Percentiles rank a stretch among this genome's conserved stretches.
Conservation (phyloP, 2,797 vertebrate species). For the Tinamus major region DNA sequence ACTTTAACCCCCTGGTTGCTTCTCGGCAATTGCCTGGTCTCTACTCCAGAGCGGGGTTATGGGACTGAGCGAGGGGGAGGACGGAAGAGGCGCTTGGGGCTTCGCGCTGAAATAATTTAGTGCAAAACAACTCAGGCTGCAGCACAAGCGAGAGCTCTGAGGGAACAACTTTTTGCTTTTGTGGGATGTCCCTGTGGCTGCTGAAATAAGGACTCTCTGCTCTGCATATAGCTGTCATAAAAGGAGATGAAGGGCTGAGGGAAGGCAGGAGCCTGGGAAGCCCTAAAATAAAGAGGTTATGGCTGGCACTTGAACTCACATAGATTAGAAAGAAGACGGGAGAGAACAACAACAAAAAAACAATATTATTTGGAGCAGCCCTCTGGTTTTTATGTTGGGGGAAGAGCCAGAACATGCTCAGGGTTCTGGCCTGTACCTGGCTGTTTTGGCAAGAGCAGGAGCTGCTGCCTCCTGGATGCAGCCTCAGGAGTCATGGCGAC, state of each 20-base stretch:
- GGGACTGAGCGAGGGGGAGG: not conserved
- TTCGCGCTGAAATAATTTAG: not conserved
- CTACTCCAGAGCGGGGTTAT: not conserved
- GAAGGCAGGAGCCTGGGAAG: not conserved
- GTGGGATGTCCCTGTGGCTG: not conserved
- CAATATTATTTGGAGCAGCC: no score
- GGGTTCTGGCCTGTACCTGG: no score
- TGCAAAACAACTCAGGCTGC: not conserved
- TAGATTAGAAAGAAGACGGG: not conserved
- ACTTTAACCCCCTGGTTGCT: not conserved
- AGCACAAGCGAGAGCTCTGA: not conserved
- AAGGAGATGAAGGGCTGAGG: not conserved
- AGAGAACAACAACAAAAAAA: no score
- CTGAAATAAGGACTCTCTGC: not conserved
- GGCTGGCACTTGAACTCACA: not conserved
- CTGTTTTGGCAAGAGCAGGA: not conserved
- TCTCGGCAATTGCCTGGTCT: accelerated
- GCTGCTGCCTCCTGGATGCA: not conserved
- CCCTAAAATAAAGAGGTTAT: not conserved
- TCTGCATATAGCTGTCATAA: not conserved
- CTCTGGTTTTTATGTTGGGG: not conserved
- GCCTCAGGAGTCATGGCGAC: not conserved
- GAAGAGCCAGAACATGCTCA: not conserved
- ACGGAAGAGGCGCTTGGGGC: not conserved
- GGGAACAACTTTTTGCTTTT: not conserved